Percentiles rank a stretch among this genome's conserved stretches.
Evolutionary conservation across 1,140 invertebrate species (phyloP).

Genomic region (Stenopsyche tienmushanensis): DNA sequence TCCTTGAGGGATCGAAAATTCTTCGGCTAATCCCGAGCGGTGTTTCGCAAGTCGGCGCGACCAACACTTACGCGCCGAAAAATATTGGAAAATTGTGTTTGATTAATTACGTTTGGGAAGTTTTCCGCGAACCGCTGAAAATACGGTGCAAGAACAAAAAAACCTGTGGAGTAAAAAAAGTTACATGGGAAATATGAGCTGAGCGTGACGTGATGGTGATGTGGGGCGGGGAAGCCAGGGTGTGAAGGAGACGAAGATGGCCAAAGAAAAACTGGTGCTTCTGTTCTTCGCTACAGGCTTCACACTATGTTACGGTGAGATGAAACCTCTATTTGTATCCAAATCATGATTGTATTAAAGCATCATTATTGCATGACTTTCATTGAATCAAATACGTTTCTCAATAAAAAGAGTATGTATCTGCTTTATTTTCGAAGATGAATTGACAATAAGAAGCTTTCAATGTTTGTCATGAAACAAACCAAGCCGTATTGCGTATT

Average conservation of each 20-base stretch:
- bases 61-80: constrained; percentile 26
- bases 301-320: constrained; percentile 8
- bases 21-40: constrained; percentile 13
- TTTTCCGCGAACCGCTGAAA: constrained; percentile 15
- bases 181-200: constrained; percentile 33
- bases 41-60: constrained; percentile 19
- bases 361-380: too few species aligned
- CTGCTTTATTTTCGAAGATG: neutral
- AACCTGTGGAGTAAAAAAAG: too few species aligned
- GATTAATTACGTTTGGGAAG: constrained; percentile 37
- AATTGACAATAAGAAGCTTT: neutral
- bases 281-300: constrained; percentile 12
- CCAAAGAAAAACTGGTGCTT: neutral
- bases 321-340: neutral
- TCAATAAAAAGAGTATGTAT: too few species aligned
- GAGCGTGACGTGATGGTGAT: constrained; percentile 27
- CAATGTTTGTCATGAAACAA: neutral
- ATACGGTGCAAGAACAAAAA: neutral
- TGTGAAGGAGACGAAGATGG: constrained; percentile 23
- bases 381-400: too few species aligned
- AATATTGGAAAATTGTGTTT: constrained; percentile 40
- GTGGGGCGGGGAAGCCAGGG: constrained; percentile 8
- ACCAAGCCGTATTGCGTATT: neutral
- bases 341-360: neutral
- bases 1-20: too few species aligned